Evolutionary conservation across 1,140 invertebrate species (phyloP).

Genomic region (Cryptotermes secundus): DNA sequence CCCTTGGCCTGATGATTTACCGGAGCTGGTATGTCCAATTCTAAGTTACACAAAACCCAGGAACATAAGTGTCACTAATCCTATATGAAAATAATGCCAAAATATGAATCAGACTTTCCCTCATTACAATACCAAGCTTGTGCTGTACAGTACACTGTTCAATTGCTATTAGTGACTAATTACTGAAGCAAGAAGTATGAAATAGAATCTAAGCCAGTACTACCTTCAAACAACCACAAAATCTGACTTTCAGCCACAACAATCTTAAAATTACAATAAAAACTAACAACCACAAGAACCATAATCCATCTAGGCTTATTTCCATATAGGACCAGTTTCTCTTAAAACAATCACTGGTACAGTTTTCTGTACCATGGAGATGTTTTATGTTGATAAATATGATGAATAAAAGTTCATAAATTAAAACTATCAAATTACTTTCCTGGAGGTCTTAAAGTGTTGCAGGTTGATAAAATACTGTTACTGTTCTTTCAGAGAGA

Average conservation of each 20-base stretch:
- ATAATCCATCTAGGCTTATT: neutral
- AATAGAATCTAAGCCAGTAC: neutral
- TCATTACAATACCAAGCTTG: neutral
- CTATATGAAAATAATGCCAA: neutral
- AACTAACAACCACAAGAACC: neutral
- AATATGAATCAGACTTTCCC: neutral
- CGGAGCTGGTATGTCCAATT: neutral
- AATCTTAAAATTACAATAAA: neutral
- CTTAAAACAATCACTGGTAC: neutral
- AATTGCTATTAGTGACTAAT: too few species aligned
- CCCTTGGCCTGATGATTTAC: neutral
- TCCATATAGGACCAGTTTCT: neutral
- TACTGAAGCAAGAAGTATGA: neutral
- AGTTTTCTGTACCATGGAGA: neutral
- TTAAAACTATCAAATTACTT: neutral
- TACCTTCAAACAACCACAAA: neutral
- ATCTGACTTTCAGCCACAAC: neutral
- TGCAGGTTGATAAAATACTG: neutral
- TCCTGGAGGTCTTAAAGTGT: neutral
- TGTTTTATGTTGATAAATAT: neutral
- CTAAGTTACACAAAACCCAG: conserved; percentile 10
- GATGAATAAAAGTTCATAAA: neutral
- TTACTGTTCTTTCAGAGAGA: neutral
- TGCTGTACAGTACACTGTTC: neutral
- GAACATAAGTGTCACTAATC: neutral